Conservation (phyloP, 2,113 vertebrate genomes). For the Erythrolamprus reginae region DNA sequence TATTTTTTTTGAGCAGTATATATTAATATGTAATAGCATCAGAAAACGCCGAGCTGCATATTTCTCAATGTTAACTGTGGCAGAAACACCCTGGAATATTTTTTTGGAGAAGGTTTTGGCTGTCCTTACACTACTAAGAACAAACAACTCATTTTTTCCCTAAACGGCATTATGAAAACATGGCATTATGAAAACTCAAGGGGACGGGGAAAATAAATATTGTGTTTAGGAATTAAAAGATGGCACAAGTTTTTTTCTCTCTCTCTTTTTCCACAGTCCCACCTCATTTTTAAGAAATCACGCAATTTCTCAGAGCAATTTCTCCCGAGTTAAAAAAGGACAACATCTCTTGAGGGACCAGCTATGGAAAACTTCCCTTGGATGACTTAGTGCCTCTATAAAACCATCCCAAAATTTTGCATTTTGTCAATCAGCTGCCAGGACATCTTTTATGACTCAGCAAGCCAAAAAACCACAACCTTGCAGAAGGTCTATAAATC, state of each 20-base stretch:
- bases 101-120: background rate
- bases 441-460: constrained; percentile 48
- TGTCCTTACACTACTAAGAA: background rate
- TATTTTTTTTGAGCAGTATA: no score
- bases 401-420: constrained; percentile 60
- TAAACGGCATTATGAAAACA: background rate
- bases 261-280: background rate
- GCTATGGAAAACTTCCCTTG: constrained; percentile 52
- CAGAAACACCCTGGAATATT: background rate
- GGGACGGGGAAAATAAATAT: no score
- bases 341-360: constrained; percentile 18
- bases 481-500: constrained; percentile 40
- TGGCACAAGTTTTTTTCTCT: background rate
- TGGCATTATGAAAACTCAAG: background rate
- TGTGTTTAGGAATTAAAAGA: background rate
- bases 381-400: constrained; percentile 61
- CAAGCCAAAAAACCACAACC: constrained; percentile 41
- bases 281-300: background rate
- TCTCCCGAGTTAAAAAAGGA: constrained; percentile 19
- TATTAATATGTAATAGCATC: no score
- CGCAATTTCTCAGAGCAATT: background rate
- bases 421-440: constrained; percentile 59
- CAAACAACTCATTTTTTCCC: background rate
- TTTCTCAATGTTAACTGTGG: background rate
- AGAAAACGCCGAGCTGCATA: background rate